Percentiles rank a stretch among this genome's conserved stretches.
phyloP scores from a whole-genome alignment of 1,140 invertebrate genomes.

The Drosophila lini region DNA sequence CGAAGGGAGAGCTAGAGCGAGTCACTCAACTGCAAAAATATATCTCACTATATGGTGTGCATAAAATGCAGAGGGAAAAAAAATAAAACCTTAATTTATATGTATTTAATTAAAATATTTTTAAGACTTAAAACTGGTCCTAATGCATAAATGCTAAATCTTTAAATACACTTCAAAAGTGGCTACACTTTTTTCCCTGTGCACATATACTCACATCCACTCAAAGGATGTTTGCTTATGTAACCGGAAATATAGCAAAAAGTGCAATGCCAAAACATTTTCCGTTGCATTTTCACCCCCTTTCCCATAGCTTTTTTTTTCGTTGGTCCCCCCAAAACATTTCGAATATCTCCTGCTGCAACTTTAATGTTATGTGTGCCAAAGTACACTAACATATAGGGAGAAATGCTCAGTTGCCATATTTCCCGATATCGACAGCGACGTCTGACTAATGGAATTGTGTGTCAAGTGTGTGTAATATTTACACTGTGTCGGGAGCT shows the following conservation, averaged over 20 bases:
- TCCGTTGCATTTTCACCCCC: constrained; percentile 68
- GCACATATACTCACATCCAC: constrained; percentile 9
- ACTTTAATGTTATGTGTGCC: constrained; percentile 82
- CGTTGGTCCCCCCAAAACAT: not conserved
- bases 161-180: not conserved
- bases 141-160: no score
- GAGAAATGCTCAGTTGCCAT: constrained; percentile 55
- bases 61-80: constrained; percentile 18
- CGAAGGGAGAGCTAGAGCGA: constrained; percentile 29
- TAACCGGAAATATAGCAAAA: constrained; percentile 81
- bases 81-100: not conserved
- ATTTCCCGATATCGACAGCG: constrained; percentile 76
- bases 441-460: constrained; percentile 82
- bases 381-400: constrained; percentile 27
- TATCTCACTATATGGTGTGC: constrained; percentile 56
- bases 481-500: constrained; percentile 82
- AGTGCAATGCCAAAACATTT: constrained; percentile 82
- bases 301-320: not conserved
- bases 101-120: not conserved
- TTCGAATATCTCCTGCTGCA: constrained; percentile 40
- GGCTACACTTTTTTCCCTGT: not conserved
- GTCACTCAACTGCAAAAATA: constrained; percentile 80
- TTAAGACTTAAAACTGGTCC: not conserved
- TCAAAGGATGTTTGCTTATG: constrained; percentile 69
- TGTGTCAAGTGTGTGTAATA: constrained; percentile 82